Conservation (phyloP, 2,797 vertebrate genomes). For the Enteromius viviparus region DNA sequence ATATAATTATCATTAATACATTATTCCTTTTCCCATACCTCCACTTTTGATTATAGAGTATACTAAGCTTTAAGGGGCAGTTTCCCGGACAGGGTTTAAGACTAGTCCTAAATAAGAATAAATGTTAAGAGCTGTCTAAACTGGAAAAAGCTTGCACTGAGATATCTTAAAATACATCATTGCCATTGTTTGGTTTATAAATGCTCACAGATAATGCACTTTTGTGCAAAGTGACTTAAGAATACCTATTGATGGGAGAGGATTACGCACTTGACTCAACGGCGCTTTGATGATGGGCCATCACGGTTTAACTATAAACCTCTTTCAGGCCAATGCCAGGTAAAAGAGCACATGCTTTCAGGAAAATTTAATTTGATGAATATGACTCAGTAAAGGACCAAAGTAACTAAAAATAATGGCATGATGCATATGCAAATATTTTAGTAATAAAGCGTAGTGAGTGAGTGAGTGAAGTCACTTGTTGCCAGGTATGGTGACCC, state of each 20-base stretch:
- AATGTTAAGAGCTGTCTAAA: too few relatives aligned
- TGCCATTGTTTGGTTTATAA: too few relatives aligned
- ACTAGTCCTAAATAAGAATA: too few relatives aligned
- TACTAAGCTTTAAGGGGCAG: too few relatives aligned
- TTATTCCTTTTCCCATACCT: background rate
- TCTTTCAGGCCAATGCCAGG: constrained; percentile 11
- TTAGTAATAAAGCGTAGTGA: background rate
- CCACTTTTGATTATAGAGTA: background rate
- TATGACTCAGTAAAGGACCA: background rate
- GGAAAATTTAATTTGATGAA: background rate
- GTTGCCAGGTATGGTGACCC: too few relatives aligned
- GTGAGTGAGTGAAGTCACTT: too few relatives aligned
- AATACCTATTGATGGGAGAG: background rate
- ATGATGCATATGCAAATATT: background rate
- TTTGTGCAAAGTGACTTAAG: background rate
- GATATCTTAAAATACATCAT: too few relatives aligned
- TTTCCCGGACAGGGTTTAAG: too few relatives aligned
- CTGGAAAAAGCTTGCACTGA: too few relatives aligned
- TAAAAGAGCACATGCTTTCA: constrained; percentile 8
- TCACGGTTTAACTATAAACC: background rate
- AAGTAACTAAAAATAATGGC: background rate
- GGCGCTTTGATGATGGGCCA: background rate
- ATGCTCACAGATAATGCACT: too few relatives aligned
- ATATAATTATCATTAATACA: background rate
- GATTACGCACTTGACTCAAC: constrained; percentile 9